Conservation (phyloP, 1,140 invertebrate genomes). For the Hydropsyche tenuis region DNA sequence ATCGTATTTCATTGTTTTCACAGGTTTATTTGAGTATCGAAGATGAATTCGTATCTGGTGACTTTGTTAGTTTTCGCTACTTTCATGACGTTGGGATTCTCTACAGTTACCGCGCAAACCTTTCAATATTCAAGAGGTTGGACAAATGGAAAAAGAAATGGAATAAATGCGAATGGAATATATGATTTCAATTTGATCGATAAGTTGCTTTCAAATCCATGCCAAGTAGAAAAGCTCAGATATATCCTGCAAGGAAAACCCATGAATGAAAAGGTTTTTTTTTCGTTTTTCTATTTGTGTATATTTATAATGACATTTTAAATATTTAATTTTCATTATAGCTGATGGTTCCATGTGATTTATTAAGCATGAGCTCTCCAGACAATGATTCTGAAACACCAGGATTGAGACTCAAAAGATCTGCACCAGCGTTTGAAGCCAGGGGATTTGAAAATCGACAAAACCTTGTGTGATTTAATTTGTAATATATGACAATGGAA, state of each 20-base stretch:
- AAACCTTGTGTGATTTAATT: constrained; percentile 14
- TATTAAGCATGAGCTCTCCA: constrained; percentile 36
- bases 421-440: constrained; percentile 18
- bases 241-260: constrained; percentile 62
- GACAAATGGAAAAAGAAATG: constrained; percentile 73
- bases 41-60: constrained; percentile 45
- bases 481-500: constrained; percentile 2
- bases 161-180: constrained; percentile 50
- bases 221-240: constrained; percentile 61
- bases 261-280: constrained; percentile 58
- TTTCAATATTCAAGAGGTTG: constrained; percentile 79
- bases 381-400: constrained; percentile 41
- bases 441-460: constrained; percentile 26
- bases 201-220: constrained; percentile 56
- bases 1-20: background rate
- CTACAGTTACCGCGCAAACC: constrained; percentile 64
- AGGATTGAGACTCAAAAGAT: constrained; percentile 42
- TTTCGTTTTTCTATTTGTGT: background rate
- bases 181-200: constrained; percentile 54
- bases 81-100: constrained; percentile 50
- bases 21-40: background rate
- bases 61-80: constrained; percentile 30
- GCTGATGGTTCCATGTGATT: constrained; percentile 45
- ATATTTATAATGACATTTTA: background rate
- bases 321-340: constrained; percentile 20